Percentiles rank a stretch among this genome's conserved stretches.
Conservation (phyloP, 1,140 invertebrate species). For the Papilio xuthus region DNA sequence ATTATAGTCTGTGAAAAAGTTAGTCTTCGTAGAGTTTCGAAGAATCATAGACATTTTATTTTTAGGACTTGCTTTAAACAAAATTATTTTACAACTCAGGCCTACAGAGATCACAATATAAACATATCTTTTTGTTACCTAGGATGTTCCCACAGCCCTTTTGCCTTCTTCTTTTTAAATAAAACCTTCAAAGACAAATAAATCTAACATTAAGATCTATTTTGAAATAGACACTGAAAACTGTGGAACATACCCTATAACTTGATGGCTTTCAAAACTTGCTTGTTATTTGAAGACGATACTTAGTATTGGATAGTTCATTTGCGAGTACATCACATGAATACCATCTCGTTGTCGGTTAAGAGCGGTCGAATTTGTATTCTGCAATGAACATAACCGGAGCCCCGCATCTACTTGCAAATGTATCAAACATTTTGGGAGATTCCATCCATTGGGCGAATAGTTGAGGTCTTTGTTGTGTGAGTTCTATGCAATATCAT, state of each 20-base stretch:
- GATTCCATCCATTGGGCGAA: conserved; percentile 16
- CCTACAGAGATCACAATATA: too few relatives aligned
- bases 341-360: conserved; percentile 4
- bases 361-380: conserved; percentile 19
- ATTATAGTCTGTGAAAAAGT: too few relatives aligned
- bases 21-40: too few relatives aligned
- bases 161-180: too few relatives aligned
- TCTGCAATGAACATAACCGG: conserved; percentile 19
- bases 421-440: conserved; percentile 17
- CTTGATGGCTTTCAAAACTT: not conserved
- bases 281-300: not conserved
- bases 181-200: too few relatives aligned
- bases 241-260: not conserved
- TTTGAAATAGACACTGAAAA: not conserved
- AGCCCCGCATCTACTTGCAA: conserved; percentile 21
- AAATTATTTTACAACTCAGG: too few relatives aligned
- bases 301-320: not conserved
- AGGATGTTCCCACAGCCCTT: too few relatives aligned
- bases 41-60: too few relatives aligned
- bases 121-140: too few relatives aligned
- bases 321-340: conserved; percentile 5
- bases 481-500: not conserved
- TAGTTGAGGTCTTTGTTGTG: conserved; percentile 7
- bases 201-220: not conserved
- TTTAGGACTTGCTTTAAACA: too few relatives aligned